phyloP scores from a whole-genome alignment of 2,113 vertebrate genomes.

The Percina caprodes region DNA sequence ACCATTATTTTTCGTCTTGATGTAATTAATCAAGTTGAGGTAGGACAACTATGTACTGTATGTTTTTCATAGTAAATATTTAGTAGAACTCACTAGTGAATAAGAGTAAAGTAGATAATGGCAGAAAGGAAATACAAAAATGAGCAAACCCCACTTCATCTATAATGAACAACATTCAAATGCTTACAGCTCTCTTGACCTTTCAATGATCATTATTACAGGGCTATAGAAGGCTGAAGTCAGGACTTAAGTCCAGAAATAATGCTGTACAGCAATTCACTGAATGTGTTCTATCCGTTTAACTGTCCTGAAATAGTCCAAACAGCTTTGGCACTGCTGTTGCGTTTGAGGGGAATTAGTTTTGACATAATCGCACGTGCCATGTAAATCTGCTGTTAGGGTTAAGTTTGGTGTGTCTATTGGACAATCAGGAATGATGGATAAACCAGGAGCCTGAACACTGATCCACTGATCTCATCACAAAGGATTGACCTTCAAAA shows the following conservation, averaged over 20 bases:
- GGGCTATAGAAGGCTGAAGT: background rate
- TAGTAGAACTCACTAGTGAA: background rate
- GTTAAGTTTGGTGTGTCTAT: background rate
- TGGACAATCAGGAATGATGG: constrained; percentile 3
- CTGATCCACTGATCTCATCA: constrained; percentile 70
- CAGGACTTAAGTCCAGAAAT: constrained; percentile 18
- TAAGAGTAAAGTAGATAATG: background rate
- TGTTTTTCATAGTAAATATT: background rate
- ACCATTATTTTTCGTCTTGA: background rate
- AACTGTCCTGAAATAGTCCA: constrained; percentile 31
- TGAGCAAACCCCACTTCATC: background rate
- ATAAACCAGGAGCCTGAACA: constrained; percentile 32
- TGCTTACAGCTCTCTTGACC: background rate
- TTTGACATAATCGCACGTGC: constrained; percentile 35
- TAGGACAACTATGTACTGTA: background rate
- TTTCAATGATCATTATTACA: constrained; percentile 9
- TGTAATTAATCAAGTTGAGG: background rate
- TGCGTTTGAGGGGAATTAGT: background rate
- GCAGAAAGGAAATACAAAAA: background rate
- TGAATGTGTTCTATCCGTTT: constrained; percentile 41
- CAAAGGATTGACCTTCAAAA: constrained; percentile 64
- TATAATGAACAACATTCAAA: background rate
- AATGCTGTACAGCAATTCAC: background rate
- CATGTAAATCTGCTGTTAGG: constrained; percentile 7
- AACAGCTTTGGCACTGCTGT: background rate